Evolutionary conservation across 2,888 invertebrate species (phyloP).

Genomic region (Cetonia aurata): DNA sequence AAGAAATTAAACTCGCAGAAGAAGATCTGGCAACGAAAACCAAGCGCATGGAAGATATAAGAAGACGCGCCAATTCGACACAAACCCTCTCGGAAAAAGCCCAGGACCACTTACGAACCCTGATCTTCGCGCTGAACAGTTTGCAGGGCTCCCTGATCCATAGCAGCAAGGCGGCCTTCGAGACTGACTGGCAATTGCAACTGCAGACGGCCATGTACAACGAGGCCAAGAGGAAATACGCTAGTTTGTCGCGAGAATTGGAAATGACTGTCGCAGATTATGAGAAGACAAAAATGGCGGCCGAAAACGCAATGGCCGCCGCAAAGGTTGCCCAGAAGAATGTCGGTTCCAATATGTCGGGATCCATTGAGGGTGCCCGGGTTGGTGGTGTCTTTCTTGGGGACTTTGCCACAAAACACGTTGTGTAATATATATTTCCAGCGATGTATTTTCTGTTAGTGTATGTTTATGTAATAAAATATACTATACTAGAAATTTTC

Average conservation of each 20-base stretch:
- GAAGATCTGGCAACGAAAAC: conserved; percentile 21
- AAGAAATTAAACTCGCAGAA: conserved; percentile 31
- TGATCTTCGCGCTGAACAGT: conserved; percentile 35
- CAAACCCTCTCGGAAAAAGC: conserved; percentile 18
- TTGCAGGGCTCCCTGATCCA: conserved; percentile 38
- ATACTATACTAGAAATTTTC: no score
- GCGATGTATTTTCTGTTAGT: no score
- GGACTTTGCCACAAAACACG: no score
- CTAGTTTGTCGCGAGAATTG: conserved; percentile 28
- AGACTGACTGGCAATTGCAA: conserved; percentile 40
- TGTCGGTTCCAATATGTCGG: no score
- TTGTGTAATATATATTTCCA: no score
- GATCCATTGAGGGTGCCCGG: no score
- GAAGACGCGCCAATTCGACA: conserved; percentile 8
- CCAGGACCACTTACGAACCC: conserved; percentile 28
- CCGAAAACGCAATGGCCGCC: conserved; percentile 24
- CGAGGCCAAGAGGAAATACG: conserved; percentile 36
- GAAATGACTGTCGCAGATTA: conserved; percentile 35
- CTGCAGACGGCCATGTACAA: conserved; percentile 40
- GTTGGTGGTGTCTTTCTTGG: no score
- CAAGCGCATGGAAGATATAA: conserved; percentile 30
- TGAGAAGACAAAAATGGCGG: conserved; percentile 33
- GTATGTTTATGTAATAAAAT: no score
- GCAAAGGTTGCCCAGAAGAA: conserved; percentile 35
- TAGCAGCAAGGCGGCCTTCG: conserved; percentile 38